phyloP scores from a whole-genome alignment of 2,113 vertebrate genomes.

The Monopterus albus region DNA sequence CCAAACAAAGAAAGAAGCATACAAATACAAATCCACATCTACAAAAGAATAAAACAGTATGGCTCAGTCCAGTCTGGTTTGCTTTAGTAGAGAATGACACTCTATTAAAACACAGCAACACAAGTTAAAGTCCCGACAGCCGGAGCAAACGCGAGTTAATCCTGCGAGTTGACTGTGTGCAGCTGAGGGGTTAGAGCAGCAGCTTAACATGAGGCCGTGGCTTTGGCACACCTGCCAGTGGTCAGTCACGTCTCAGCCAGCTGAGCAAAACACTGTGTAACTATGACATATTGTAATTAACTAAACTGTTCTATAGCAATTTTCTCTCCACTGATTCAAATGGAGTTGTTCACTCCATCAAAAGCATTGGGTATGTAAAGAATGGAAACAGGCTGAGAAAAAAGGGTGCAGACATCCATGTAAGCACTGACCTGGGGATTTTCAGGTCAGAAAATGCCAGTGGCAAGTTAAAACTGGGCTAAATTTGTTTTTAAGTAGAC shows the following conservation, averaged over 20 bases:
- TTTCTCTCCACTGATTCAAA: not conserved
- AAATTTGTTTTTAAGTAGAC: no score
- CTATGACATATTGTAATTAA: slow-evolving; percentile 24
- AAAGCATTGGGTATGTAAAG: not conserved
- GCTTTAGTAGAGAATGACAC: slow-evolving; percentile 36
- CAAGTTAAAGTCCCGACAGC: slow-evolving; percentile 37
- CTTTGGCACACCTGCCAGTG: slow-evolving; percentile 56
- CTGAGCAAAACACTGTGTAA: not conserved
- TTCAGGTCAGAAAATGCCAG: not conserved
- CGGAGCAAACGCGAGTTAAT: slow-evolving; percentile 46
- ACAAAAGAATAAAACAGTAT: slow-evolving; percentile 12
- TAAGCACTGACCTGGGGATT: not conserved
- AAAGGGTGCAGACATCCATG: no score
- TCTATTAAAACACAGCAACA: slow-evolving; percentile 41
- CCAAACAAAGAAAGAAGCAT: not conserved
- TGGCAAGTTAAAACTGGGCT: not conserved
- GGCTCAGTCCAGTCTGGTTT: not conserved
- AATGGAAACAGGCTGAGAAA: not conserved
- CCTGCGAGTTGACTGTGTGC: slow-evolving; percentile 48
- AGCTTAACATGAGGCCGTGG: slow-evolving; percentile 53
- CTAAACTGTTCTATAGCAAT: not conserved
- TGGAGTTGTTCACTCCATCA: not conserved
- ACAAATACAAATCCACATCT: slow-evolving; percentile 25
- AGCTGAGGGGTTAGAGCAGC: slow-evolving; percentile 55
- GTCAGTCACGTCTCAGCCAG: slow-evolving; percentile 43